Conservation (phyloP, 1,140 invertebrate genomes). For the Hylyphantes graminicola region DNA sequence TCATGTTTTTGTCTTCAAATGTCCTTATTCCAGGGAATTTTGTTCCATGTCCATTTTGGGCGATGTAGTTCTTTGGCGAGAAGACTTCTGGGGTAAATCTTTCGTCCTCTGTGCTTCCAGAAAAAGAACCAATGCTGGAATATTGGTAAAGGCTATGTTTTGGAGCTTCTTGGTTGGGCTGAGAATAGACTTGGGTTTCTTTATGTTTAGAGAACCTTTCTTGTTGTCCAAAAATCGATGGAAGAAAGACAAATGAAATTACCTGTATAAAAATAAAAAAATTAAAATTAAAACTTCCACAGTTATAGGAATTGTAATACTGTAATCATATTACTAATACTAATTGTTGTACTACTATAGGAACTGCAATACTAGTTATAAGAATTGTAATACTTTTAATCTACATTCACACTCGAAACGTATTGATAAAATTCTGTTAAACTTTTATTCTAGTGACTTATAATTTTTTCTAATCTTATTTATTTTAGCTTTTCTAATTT, state of each 20-base stretch:
- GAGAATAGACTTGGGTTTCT: background rate
- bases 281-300: background rate
- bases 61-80: background rate
- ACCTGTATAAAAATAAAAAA: background rate
- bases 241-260: background rate
- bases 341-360: no score
- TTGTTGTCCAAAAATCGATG: background rate
- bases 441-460: no score
- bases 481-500: no score
- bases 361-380: background rate
- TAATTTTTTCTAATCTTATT: no score
- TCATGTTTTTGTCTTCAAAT: conserved; percentile 1
- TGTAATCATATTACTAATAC: no score
- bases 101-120: conserved; percentile 10
- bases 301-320: background rate
- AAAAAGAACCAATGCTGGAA: conserved; percentile 27
- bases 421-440: no score
- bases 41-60: background rate
- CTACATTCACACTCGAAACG: no score
- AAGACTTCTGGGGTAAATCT: background rate
- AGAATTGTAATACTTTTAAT: background rate
- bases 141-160: conserved; percentile 4
- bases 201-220: background rate
- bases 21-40: background rate
- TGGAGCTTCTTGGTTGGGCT: background rate